Conservation (phyloP, 2,797 vertebrate genomes). For the Oreochromis mossambicus region DNA sequence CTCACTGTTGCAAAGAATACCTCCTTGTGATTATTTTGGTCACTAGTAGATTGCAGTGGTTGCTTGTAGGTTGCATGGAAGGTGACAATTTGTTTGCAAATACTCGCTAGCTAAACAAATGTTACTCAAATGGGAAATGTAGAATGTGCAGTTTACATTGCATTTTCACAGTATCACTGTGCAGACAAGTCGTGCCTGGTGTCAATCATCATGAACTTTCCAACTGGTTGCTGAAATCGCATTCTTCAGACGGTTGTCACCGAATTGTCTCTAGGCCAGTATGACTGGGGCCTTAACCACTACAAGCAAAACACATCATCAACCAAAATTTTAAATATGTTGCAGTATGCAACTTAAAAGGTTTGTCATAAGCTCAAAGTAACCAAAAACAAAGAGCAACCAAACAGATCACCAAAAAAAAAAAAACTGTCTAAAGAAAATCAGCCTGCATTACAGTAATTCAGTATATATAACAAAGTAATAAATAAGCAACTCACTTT, state of each 20-base stretch:
- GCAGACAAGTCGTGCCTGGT: background rate
- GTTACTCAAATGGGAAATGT: background rate
- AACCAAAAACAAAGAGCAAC: background rate
- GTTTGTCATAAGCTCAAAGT: background rate
- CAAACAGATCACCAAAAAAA: background rate
- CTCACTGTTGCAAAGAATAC: background rate
- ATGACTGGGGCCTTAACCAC: background rate
- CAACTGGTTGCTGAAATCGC: background rate
- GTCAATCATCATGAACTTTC: background rate
- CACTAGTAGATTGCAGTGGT: background rate
- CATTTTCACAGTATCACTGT: background rate
- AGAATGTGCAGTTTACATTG: background rate
- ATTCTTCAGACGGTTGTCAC: background rate
- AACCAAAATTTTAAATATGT: background rate
- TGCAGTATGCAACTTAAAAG: background rate
- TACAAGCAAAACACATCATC: background rate
- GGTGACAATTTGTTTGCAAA: background rate
- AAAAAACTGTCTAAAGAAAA: background rate
- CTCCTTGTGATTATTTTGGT: background rate
- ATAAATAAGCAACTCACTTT: background rate
- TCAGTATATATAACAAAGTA: background rate
- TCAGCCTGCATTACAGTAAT: background rate
- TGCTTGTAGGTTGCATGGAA: background rate
- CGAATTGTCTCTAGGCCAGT: background rate
- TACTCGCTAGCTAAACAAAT: background rate